These are phyloP conservation scores for Ctenoplectra terminalis DNA, from an alignment of 1,140 invertebrate species.

Conservation along the genomic window DNA sequence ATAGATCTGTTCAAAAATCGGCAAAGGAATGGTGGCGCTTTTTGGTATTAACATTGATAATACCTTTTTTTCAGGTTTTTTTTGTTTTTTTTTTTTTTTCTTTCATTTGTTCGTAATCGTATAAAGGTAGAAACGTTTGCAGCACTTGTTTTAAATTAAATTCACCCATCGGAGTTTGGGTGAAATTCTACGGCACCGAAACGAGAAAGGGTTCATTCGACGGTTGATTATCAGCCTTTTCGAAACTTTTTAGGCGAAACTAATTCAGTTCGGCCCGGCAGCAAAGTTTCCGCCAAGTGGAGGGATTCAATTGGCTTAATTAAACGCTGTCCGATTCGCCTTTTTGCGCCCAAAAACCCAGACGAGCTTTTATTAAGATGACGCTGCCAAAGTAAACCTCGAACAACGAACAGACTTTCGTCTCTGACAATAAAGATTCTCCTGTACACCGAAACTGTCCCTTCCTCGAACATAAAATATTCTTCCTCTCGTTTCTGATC, in stretches of 20 bases:
- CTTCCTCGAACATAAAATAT: neutral
- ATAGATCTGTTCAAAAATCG: neutral
- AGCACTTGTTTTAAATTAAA: conserved; percentile 5
- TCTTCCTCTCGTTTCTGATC: no score
- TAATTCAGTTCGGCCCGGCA: conserved; percentile 30
- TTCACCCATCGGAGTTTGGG: neutral
- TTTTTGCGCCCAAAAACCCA: conserved; percentile 36
- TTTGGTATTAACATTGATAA: neutral
- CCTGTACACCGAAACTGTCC: neutral
- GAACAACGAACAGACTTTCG: neutral
- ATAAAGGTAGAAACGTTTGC: neutral
- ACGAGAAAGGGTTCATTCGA: conserved; percentile 28
- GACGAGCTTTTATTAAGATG: conserved; percentile 34
- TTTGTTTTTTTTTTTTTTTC: neutral
- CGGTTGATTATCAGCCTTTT: conserved; percentile 41
- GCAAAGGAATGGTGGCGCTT: neutral
- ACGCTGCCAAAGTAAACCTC: conserved; percentile 35
- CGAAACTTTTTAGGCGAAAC: conserved; percentile 51
- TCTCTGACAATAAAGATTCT: neutral
- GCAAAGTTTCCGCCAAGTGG: conserved; percentile 31
- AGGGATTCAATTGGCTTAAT: conserved; percentile 52
- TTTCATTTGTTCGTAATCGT: no score
- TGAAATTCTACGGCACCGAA: neutral
- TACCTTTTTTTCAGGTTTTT: neutral
- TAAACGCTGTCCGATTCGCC: conserved; percentile 39